These are phyloP conservation scores for Lamproptera curius DNA, from an alignment of 2,888 invertebrate genomes.

Conservation along the genomic window DNA sequence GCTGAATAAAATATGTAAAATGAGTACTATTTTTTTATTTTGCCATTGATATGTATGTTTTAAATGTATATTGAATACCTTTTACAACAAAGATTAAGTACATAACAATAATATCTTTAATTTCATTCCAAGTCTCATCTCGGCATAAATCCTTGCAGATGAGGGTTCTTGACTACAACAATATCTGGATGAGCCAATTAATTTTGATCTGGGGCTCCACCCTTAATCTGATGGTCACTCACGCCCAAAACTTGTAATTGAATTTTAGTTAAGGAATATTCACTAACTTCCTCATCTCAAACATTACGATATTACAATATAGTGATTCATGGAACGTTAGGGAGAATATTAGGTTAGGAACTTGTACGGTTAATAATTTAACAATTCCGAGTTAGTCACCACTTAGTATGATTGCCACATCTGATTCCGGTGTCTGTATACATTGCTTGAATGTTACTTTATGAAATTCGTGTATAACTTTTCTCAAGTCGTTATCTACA, in stretches of 20 bases:
- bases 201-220: slow-evolving; percentile 59
- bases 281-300: slow-evolving; percentile 39
- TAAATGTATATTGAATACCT: no score
- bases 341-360: slow-evolving; percentile 19
- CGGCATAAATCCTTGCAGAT: slow-evolving; percentile 63
- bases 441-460: slow-evolving; percentile 6
- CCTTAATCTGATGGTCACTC: slow-evolving; percentile 72
- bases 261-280: slow-evolving; percentile 58
- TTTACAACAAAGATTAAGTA: no score
- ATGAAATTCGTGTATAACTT: neutral
- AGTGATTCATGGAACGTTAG: slow-evolving; percentile 26
- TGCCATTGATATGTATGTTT: no score
- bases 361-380: slow-evolving; percentile 19
- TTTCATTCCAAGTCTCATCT: slow-evolving; percentile 21
- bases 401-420: slow-evolving; percentile 15
- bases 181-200: slow-evolving; percentile 72
- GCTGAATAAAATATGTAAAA: no score
- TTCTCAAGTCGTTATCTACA: no score
- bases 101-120: slow-evolving; percentile 35
- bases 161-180: slow-evolving; percentile 60
- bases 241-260: slow-evolving; percentile 64
- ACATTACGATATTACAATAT: slow-evolving; percentile 33
- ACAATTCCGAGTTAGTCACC: slow-evolving; percentile 14
- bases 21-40: no score
- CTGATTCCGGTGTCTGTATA: slow-evolving; percentile 2